Evolutionary conservation across 2,888 invertebrate genomes (phyloP), one percentile per base, ranked within the genome.

Genomic region (Terebella lapidaria): DNA sequence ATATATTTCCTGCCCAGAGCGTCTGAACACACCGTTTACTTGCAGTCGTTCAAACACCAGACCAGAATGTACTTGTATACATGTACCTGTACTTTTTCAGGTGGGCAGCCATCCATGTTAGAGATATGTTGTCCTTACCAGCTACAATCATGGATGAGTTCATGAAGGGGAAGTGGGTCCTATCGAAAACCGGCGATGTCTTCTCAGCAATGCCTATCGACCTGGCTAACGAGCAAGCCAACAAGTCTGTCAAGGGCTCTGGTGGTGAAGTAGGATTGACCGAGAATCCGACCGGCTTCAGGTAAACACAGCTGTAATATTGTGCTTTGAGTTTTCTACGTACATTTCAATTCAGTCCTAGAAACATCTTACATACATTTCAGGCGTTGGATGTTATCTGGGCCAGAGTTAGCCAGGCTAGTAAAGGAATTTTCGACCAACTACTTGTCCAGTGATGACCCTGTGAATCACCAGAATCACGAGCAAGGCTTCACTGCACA

Each of bases 81-180:
- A n/a, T n/a, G n/a, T n/a, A n/a, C n/a, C n/a, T n/a, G n/a, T n/a
- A n/a, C n/a, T n/a, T n/a, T n/a, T n/a, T 66, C 5, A 51, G 69
- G 15, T 70, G 71, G 68, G 30, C 72, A 2, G 63, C 69, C n/a
- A 54, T 70, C 30, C 69, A 69, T 51, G 35, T 69, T 5, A 56
- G 59, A 30, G 66, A 70, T 55, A 67, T 70, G 67, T n/a, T 59
- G 52, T 20, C 58, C 1, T 46, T 69, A 20, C 29, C 63, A 18
- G 10, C 58, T 15, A 49, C 29, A 18, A 67, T 64, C 49, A 67
- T 63, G 18, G 42, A 61, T 26, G 18, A 70, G 3, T 57, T 54
- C 18, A n/a, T n/a, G 3, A 64, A 68, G 18, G 68, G 69, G 15
- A 63, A 62, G 3, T 70, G 68, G 57, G 59, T 58, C 28, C 59